phyloP scores from a whole-genome alignment of 1,140 invertebrate species.

The Portunus trituberculatus region DNA sequence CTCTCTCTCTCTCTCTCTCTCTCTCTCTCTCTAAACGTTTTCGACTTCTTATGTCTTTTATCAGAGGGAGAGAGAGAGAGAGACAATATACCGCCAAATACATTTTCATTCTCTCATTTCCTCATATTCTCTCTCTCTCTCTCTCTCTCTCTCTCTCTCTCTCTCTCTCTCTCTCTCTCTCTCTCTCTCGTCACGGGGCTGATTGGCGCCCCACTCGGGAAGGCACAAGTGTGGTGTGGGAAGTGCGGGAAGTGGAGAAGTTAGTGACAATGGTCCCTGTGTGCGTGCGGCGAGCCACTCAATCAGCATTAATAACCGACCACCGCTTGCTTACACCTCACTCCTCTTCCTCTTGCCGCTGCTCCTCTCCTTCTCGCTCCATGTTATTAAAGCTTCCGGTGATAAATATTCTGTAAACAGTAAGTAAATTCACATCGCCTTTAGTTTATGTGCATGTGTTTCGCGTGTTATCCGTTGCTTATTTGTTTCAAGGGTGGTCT shows the following conservation, averaged over 20 bases:
- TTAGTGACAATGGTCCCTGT: not conserved
- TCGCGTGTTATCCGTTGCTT: too few relatives aligned
- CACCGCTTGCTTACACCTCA: not conserved
- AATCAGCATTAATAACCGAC: not conserved
- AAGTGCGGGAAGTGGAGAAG: not conserved
- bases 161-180: not conserved
- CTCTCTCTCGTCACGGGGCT: not conserved
- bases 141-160: slow-evolving; percentile 1
- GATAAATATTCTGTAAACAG: too few relatives aligned
- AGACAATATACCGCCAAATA: too few relatives aligned
- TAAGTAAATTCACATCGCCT: too few relatives aligned
- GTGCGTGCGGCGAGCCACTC: not conserved
- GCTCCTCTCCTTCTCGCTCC: too few relatives aligned
- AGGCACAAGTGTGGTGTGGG: not conserved
- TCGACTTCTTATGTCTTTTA: too few relatives aligned
- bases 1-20: not conserved
- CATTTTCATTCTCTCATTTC: not conserved
- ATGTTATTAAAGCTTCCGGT: too few relatives aligned
- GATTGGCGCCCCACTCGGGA: not conserved
- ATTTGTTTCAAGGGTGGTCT: too few relatives aligned
- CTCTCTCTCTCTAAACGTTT: not conserved
- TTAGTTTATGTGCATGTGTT: too few relatives aligned
- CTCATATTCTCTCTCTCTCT: not conserved
- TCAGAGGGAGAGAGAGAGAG: too few relatives aligned
- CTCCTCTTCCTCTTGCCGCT: not conserved